Evolutionary conservation across 1,140 invertebrate species (phyloP).

Genomic region (Conus ventricosus): DNA sequence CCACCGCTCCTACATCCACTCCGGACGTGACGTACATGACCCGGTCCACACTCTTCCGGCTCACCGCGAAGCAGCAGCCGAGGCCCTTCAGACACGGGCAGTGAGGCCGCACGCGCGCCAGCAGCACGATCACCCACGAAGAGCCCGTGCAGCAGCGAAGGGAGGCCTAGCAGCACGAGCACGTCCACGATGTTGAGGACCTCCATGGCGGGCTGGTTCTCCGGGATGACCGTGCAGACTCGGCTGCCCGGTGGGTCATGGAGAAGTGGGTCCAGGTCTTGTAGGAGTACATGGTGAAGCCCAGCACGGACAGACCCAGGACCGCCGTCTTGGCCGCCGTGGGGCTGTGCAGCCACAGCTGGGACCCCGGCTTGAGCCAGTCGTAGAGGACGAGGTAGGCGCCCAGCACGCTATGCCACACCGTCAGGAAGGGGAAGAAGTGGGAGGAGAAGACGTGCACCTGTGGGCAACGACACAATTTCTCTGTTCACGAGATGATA

Average conservation of each 20-base stretch:
- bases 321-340: slow-evolving; percentile 49
- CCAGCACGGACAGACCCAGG: slow-evolving; percentile 48
- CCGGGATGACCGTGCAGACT: slow-evolving; percentile 56
- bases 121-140: slow-evolving; percentile 45
- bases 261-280: slow-evolving; percentile 65
- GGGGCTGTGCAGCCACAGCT: slow-evolving; percentile 40
- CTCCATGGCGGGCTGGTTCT: slow-evolving; percentile 57
- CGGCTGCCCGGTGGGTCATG: slow-evolving; percentile 13
- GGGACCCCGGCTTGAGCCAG: slow-evolving; percentile 32
- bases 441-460: slow-evolving; percentile 57
- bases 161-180: slow-evolving; percentile 51
- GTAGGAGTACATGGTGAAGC: slow-evolving; percentile 61
- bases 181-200: slow-evolving; percentile 60
- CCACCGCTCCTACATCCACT: background rate
- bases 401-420: slow-evolving; percentile 54
- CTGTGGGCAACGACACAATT: background rate
- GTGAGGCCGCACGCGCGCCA: background rate
- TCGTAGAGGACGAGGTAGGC: slow-evolving; percentile 47
- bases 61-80: background rate
- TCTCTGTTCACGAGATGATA: too few species aligned
- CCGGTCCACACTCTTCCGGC: too few species aligned
- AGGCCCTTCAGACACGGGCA: slow-evolving; percentile 25
- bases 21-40: background rate
- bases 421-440: slow-evolving; percentile 59
- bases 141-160: slow-evolving; percentile 49